Evolutionary conservation across 2,113 vertebrate genomes (phyloP).

Genomic region (Scomber colias): DNA sequence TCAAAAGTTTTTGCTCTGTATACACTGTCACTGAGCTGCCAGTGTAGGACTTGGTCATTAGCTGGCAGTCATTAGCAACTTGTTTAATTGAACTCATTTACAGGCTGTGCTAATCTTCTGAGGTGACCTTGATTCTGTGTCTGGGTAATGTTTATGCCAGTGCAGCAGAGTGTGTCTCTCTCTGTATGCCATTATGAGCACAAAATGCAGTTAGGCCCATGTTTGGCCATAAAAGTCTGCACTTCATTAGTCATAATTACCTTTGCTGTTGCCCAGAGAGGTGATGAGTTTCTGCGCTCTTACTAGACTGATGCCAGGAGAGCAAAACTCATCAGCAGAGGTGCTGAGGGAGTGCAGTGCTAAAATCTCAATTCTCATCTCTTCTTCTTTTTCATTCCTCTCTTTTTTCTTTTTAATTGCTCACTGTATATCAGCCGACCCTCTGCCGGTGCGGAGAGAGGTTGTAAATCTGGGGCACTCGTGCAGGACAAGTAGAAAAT

Average conservation of each 20-base stretch:
- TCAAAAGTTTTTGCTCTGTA: constrained; percentile 45
- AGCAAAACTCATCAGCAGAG: constrained; percentile 52
- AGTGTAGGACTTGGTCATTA: constrained; percentile 73
- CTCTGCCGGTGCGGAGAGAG: constrained; percentile 42
- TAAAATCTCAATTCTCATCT: constrained; percentile 54
- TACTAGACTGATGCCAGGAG: constrained; percentile 49
- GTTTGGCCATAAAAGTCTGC: constrained; percentile 77
- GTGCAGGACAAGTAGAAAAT: constrained; percentile 65
- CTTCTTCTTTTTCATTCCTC: constrained; percentile 20
- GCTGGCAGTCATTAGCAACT: constrained; percentile 77
- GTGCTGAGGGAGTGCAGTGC: constrained; percentile 24
- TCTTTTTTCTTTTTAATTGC: constrained; percentile 34
- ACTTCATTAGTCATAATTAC: constrained; percentile 80
- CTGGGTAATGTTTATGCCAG: constrained; percentile 75
- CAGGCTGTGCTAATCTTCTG: constrained; percentile 76
- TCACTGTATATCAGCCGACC: constrained; percentile 66
- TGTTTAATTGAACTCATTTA: constrained; percentile 83
- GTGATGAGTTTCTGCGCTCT: constrained; percentile 50
- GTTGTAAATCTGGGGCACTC: constrained; percentile 67
- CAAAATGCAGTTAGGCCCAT: constrained; percentile 66
- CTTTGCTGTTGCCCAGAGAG: constrained; percentile 69
- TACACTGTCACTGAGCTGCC: constrained; percentile 43
- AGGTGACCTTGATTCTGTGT: constrained; percentile 81
- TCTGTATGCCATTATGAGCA: constrained; percentile 66
- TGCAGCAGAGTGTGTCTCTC: constrained; percentile 69